Evolutionary conservation across 2,888 invertebrate species (phyloP), one percentile per base, ranked within the genome.

Genomic region (Lutraria lutraria): DNA sequence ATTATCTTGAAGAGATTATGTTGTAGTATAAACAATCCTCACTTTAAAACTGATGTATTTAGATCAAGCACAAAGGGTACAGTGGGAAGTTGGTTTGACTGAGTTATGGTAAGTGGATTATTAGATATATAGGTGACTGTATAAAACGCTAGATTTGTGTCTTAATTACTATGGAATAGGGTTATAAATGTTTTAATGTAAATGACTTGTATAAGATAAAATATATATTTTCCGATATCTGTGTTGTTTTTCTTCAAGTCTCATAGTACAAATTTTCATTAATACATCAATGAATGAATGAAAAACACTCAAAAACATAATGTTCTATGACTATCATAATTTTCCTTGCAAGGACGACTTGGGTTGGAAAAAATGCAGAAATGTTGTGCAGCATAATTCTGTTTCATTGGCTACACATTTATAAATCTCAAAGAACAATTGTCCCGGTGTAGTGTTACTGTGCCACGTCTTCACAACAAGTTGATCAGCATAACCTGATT

Each of bases 401-500:
- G 29, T 25, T 15, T 81, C 25, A 31, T 60, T 80, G 0, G 6
- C 19, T 0, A 54, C 29, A 34, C 8, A 31, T 60, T 85, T 85
- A 34, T 34, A 79, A 13, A 85, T 85, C 56, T 85, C 79, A 60
- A 85, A 29, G 54, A 29, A 60, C 43, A 85, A 29, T 54, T 53
- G 72, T 53, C 31, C 60, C 29, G 25, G 31, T 12, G 21, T 8
- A 13, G 43, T 43, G 19, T 76, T 43, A 29, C 31, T 79, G 19
- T 60, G 56, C 29, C 54, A 88, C 4, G 85, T 81, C 56, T 87
- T 63, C 0, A 88, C 87, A 34, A 63, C 31, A 29, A 90, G 82
- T 19, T 29, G 76, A 63, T 90, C 90, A 13, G 82, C 85, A 56
- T 86, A 86, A 43, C 68, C 34, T 0, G 88, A 86, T 81, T 90